Evolutionary conservation across 2,797 vertebrate species (phyloP).

Genomic region (Atherinosoma microstoma): DNA sequence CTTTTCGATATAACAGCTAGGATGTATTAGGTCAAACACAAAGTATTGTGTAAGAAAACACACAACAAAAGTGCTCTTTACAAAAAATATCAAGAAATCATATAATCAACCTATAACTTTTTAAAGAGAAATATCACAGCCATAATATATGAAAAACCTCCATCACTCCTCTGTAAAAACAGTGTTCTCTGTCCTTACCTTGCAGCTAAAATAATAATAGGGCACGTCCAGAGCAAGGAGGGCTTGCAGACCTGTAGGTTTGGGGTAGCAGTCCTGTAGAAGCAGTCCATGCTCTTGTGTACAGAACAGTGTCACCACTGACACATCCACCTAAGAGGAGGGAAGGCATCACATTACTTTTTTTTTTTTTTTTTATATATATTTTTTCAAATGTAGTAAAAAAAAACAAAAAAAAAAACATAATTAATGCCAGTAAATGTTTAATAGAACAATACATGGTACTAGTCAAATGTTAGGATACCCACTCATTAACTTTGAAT

Average conservation of each 20-base stretch:
- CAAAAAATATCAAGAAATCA: background rate
- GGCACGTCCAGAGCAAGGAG: slow-evolving; percentile 92
- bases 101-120: background rate
- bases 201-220: slow-evolving; percentile 93
- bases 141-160: background rate
- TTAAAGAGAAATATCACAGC: background rate
- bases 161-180: background rate
- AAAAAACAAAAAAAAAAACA: background rate
- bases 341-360: slow-evolving; percentile 1
- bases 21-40: slow-evolving; percentile 66
- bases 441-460: background rate
- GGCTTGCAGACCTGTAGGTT: slow-evolving; percentile 83
- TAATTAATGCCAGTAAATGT: background rate
- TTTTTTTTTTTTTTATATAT: background rate
- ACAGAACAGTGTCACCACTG: slow-evolving; percentile 91
- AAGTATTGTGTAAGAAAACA: slow-evolving; percentile 43
- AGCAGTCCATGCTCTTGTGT: slow-evolving; percentile 94
- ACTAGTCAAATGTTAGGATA: background rate
- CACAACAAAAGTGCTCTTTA: slow-evolving; percentile 8
- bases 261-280: slow-evolving; percentile 90
- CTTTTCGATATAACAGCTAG: slow-evolving; percentile 90
- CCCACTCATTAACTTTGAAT: background rate
- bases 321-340: slow-evolving; percentile 81
- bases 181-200: slow-evolving; percentile 80
- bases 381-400: background rate